These are phyloP conservation scores for Lanistes nyassanus DNA, from an alignment of 1,140 invertebrate species.

Conservation along the genomic window DNA sequence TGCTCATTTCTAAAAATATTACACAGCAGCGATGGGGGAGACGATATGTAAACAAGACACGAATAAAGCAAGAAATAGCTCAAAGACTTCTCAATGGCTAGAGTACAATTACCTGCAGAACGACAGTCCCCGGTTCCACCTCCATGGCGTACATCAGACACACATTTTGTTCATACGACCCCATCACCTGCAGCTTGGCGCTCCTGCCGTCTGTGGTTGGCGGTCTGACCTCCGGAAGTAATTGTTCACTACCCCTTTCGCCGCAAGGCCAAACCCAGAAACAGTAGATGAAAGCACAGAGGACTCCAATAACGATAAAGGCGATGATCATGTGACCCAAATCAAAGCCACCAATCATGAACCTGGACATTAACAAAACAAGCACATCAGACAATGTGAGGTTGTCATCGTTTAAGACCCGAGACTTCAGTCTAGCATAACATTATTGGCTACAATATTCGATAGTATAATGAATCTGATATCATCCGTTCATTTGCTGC, in stretches of 20 bases:
- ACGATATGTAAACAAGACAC: neutral
- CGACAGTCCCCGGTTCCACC: constrained; percentile 40
- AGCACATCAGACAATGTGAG: too few relatives aligned
- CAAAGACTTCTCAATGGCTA: neutral
- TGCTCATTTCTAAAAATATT: neutral
- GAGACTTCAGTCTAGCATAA: too few relatives aligned
- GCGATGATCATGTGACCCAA: constrained; percentile 4
- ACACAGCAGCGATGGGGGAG: neutral
- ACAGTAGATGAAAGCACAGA: constrained; percentile 9
- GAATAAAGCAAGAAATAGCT: neutral
- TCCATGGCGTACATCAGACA: constrained; percentile 38
- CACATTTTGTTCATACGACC: too few relatives aligned
- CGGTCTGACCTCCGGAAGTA: too few relatives aligned
- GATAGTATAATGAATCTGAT: too few relatives aligned
- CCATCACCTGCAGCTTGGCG: too few relatives aligned
- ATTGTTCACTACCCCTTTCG: neutral
- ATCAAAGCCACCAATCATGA: neutral
- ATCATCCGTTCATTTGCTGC: too few relatives aligned
- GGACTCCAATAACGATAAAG: constrained; percentile 12
- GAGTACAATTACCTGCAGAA: constrained; percentile 24
- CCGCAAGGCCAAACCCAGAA: constrained; percentile 14
- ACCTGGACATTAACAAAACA: too few relatives aligned
- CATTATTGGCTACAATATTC: too few relatives aligned
- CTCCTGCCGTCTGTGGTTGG: too few relatives aligned
- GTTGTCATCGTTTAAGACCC: too few relatives aligned